Percentiles rank a stretch among this genome's conserved stretches.
Conservation (phyloP, 2,113 vertebrate genomes). For the Fukomys damarensis region DNA sequence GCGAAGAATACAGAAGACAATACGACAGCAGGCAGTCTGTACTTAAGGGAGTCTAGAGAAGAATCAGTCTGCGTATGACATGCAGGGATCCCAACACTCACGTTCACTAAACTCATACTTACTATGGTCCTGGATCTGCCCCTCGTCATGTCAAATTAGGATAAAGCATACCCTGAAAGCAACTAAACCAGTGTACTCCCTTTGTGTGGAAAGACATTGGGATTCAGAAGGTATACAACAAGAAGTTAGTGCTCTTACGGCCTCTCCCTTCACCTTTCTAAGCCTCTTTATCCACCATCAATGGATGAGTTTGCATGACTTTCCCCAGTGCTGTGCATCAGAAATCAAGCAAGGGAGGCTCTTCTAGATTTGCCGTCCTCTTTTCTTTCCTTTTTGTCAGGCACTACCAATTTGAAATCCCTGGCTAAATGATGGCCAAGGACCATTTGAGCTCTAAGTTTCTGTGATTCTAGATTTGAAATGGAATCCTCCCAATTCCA, state of each 20-base stretch:
- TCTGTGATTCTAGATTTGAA: not conserved
- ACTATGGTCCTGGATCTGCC: not conserved
- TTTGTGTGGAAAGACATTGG: not conserved
- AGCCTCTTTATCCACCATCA: not conserved
- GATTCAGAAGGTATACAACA: not conserved
- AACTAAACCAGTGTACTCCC: not conserved
- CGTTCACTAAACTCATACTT: not conserved
- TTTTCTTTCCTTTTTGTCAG: not conserved
- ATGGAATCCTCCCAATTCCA: not conserved
- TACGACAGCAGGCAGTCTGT: not conserved
- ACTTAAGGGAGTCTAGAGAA: not conserved
- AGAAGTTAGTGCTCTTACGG: not conserved
- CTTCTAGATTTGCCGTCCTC: not conserved
- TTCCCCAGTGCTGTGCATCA: not conserved
- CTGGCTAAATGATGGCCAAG: not conserved
- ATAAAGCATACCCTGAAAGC: not conserved
- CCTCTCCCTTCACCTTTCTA: not conserved
- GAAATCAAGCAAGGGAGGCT: not conserved
- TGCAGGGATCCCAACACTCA: not conserved
- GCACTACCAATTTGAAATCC: not conserved
- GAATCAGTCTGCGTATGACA: not conserved
- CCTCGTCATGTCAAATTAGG: not conserved
- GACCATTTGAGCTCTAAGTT: not conserved
- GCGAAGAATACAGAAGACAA: not conserved
- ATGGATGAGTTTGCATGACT: not conserved